A percentile compares a stretch with the other conserved stretches of the same genome.
Evolutionary conservation across 53 echinoderm and acorn worm species (phyloP).

Genomic region (Paracentrotus lividus): DNA sequence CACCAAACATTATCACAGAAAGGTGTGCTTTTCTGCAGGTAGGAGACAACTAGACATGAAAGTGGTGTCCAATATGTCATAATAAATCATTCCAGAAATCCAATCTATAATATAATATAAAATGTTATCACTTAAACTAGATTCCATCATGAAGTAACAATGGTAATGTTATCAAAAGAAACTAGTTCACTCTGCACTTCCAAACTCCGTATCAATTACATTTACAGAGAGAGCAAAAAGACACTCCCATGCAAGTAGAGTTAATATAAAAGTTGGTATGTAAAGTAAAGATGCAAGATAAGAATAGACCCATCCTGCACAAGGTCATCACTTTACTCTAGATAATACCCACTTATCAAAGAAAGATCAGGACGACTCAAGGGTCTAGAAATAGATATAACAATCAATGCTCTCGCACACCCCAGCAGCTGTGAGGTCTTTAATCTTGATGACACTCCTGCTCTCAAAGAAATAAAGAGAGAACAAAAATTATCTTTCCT

Average conservation of each 20-base stretch:
- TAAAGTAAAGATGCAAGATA: not conserved
- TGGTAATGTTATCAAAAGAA: not conserved
- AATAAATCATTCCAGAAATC: slow-evolving; percentile 17
- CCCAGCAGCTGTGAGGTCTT: not conserved
- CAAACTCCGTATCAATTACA: not conserved
- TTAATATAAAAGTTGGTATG: not conserved
- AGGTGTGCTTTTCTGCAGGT: not conserved
- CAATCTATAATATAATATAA: not conserved
- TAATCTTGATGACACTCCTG: not conserved
- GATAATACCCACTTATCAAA: not conserved
- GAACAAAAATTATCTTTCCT: not conserved
- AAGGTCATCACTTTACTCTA: not conserved
- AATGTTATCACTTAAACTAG: not conserved
- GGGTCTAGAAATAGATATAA: not conserved
- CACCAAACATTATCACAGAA: not conserved
- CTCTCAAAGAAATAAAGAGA: not conserved
- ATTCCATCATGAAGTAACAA: not conserved
- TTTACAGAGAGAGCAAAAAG: not conserved
- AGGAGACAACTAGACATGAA: not conserved
- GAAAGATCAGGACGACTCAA: not conserved
- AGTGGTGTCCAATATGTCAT: not conserved
- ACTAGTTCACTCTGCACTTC: not conserved
- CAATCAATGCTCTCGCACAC: not conserved
- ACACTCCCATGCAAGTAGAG: not conserved
- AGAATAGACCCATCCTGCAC: not conserved